A percentile compares a stretch with the other conserved stretches of the same genome.
Evolutionary conservation across 1,140 invertebrate species (phyloP).

Genomic region (Frieseomelitta varia): DNA sequence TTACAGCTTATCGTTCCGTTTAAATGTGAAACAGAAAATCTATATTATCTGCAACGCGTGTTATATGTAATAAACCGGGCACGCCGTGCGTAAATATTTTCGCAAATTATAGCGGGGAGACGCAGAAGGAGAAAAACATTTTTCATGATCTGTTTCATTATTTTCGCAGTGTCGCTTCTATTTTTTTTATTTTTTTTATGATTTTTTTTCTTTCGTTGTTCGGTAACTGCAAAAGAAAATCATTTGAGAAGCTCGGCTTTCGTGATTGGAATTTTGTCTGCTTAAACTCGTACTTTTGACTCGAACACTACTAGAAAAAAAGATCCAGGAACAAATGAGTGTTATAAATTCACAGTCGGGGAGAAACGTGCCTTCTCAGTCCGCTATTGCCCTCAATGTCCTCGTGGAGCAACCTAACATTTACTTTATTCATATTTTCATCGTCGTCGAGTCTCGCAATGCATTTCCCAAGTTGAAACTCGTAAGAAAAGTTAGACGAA

Average conservation of each 20-base stretch:
- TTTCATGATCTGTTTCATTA: constrained; percentile 29
- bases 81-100: constrained; percentile 32
- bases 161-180: not conserved
- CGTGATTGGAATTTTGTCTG: not conserved
- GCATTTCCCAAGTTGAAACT: not conserved
- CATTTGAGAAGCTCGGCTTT: not conserved
- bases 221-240: not conserved
- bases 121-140: not conserved
- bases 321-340: not conserved
- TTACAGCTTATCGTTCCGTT: constrained; percentile 43
- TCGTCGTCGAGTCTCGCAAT: not conserved
- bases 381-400: not conserved
- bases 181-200: not conserved
- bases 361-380: too few species aligned
- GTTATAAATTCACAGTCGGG: not conserved
- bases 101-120: constrained; percentile 4
- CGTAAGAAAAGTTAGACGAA: not conserved
- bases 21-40: constrained; percentile 46
- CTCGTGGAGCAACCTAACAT: not conserved
- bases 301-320: too few species aligned
- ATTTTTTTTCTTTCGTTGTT: not conserved
- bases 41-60: constrained; percentile 35
- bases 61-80: constrained; percentile 47
- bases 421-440: not conserved
- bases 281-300: too few species aligned